A percentile compares a stretch with the other conserved stretches of the same genome.
phyloP scores from a whole-genome alignment of 2,113 vertebrate species.

The Sisor rabdophorus region DNA sequence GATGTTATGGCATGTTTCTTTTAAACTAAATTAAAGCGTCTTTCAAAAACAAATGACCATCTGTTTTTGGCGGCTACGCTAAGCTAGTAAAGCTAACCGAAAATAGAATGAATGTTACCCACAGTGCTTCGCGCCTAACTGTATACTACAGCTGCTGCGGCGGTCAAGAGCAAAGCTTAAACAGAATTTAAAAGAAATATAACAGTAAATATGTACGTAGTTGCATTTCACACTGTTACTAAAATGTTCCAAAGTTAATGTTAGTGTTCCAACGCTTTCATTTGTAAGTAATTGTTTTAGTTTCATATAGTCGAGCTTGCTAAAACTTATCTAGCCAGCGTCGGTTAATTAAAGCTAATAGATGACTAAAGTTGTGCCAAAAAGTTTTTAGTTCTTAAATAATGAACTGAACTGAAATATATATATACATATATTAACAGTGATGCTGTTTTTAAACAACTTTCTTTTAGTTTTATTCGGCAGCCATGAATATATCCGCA shows the following conservation, averaged over 20 bases:
- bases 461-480: too few relatives aligned
- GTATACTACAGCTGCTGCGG: neutral
- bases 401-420: too few relatives aligned
- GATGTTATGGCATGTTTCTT: neutral
- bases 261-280: too few relatives aligned
- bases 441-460: neutral
- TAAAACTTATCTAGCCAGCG: neutral
- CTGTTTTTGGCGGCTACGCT: neutral
- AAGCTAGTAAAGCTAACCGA: constrained; percentile 5
- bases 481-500: neutral
- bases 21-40: neutral
- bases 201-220: neutral
- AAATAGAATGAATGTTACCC: constrained; percentile 3
- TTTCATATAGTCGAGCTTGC: neutral
- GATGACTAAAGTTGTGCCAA: neutral
- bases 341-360: neutral
- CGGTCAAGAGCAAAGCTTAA: neutral
- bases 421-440: too few relatives aligned
- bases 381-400: too few relatives aligned
- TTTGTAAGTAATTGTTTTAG: neutral
- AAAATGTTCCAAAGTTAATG: neutral
- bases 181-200: neutral
- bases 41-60: neutral
- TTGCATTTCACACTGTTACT: neutral
- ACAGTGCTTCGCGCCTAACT: constrained; percentile 7